Conservation (phyloP, 2,113 vertebrate genomes). For the Macroglossus sobrinus region DNA sequence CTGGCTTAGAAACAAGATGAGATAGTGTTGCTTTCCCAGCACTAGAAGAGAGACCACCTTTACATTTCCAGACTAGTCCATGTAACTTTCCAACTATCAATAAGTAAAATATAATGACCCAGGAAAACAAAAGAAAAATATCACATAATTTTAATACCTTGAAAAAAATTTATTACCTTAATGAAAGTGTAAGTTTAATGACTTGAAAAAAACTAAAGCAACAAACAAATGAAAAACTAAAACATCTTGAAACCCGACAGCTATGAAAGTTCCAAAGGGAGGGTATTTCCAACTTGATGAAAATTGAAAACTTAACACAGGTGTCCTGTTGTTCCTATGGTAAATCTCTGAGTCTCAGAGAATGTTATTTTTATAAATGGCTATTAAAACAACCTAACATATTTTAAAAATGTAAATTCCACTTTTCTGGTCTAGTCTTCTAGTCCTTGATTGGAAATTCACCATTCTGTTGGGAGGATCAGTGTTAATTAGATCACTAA, state of each 20-base stretch:
- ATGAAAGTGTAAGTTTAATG: background rate
- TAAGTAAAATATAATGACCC: background rate
- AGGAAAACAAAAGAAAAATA: constrained; percentile 14
- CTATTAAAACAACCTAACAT: background rate
- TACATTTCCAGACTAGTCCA: background rate
- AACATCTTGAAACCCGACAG: background rate
- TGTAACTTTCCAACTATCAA: background rate
- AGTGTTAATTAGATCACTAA: constrained; percentile 76
- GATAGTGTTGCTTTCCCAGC: background rate
- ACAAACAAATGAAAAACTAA: background rate
- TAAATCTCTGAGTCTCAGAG: background rate
- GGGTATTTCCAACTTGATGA: constrained; percentile 7
- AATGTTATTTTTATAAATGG: constrained; percentile 32
- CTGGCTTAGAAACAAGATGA: background rate
- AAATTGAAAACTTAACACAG: background rate
- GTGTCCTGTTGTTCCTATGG: background rate
- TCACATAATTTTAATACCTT: background rate
- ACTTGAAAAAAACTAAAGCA: background rate
- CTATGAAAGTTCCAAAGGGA: background rate
- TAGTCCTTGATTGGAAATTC: constrained; percentile 52
- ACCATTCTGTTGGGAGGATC: constrained; percentile 65
- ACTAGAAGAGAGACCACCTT: background rate
- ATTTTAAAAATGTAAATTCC: constrained; percentile 40
- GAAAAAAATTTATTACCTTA: background rate
- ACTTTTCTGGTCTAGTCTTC: constrained; percentile 28